Evolutionary conservation across 1,140 invertebrate genomes (phyloP).

Genomic region (Cryptotermes secundus): DNA sequence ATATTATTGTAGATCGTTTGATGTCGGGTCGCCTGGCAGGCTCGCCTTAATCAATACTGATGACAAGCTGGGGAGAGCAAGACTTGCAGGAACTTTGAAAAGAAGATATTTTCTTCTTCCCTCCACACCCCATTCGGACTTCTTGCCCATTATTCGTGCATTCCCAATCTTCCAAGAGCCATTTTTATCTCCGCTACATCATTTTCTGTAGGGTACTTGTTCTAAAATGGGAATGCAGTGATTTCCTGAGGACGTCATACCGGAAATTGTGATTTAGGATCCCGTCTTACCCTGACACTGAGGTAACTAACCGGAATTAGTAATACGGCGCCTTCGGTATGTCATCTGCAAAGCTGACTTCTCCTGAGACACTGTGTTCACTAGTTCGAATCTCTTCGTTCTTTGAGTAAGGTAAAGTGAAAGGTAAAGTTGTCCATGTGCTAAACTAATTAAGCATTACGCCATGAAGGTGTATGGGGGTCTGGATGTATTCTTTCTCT

Average conservation of each 20-base stretch:
- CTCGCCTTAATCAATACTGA: slow-evolving; percentile 9
- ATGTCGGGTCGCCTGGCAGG: neutral
- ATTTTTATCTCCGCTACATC: neutral
- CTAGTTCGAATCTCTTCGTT: no score
- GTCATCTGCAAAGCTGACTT: no score
- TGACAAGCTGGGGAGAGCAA: neutral
- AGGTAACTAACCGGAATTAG: neutral
- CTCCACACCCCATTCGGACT: neutral
- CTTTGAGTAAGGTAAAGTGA: no score
- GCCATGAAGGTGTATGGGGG: no score
- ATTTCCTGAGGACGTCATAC: neutral
- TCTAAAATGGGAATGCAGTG: neutral
- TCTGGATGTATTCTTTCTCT: no score
- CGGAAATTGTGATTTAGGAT: neutral
- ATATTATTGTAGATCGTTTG: slow-evolving; percentile 13
- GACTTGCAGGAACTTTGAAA: neutral
- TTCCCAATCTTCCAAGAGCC: neutral
- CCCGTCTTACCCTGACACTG: neutral
- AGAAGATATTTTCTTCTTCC: slow-evolving; percentile 1
- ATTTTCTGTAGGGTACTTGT: neutral
- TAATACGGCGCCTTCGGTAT: neutral
- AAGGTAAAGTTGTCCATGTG: no score
- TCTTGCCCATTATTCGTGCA: neutral
- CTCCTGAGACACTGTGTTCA: no score
- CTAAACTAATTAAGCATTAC: no score